phyloP scores from a whole-genome alignment of 2,888 invertebrate genomes.

The Galeruca laticollis region DNA sequence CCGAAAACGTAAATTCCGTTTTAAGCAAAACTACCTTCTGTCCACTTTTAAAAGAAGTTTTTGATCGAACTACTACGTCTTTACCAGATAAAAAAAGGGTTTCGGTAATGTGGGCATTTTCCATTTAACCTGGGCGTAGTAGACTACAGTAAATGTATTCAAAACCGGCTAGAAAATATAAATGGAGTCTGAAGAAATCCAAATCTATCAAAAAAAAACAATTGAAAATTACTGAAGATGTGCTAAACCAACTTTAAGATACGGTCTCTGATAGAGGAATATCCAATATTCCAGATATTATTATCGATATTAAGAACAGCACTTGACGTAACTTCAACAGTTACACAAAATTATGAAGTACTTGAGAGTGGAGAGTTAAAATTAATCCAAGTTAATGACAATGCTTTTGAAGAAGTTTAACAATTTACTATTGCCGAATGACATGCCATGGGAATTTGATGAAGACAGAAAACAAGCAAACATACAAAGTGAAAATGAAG shows the following conservation, averaged over 20 bases:
- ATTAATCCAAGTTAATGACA: too few species aligned
- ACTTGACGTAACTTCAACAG: too few species aligned
- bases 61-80: not conserved
- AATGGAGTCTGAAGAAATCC: not conserved
- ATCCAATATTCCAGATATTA: too few species aligned
- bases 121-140: not conserved
- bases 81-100: not conserved
- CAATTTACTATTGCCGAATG: not conserved
- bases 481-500: not conserved
- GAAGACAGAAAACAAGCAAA: not conserved
- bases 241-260: too few species aligned
- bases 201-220: too few species aligned
- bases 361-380: too few species aligned
- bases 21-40: not conserved
- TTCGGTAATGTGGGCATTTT: not conserved
- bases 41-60: conserved; percentile 8
- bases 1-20: not conserved
- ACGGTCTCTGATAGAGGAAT: too few species aligned
- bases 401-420: not conserved
- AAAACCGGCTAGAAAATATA: not conserved
- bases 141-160: too few species aligned
- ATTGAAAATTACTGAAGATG: too few species aligned
- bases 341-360: too few species aligned
- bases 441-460: not conserved
- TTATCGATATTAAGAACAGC: too few species aligned